Evolutionary conservation across 2,888 invertebrate genomes (phyloP), one percentile per base, ranked within the genome.

Genomic region (Drosophila mayaguana): DNA sequence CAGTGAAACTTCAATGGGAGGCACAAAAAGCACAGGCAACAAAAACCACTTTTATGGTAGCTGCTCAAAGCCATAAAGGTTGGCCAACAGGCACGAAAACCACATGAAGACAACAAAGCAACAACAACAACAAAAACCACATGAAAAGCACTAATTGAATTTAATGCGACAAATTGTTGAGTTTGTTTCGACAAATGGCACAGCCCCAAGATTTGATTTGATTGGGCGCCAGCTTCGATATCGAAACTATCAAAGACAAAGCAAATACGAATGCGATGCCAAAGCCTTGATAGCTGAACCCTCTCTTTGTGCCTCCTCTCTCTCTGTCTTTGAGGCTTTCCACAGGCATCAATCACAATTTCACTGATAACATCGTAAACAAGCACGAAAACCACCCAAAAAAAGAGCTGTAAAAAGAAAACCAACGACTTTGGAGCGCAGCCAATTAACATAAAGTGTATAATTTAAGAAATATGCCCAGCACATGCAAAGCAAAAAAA

Each of bases 381-480:
- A 67, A 61, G 77, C 76, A 72, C 59, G 72, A 78, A 81, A 55
- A 50, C 28, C 60, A 50, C 28, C 60, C 57, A 70, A 68, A 73
- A 62, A 60, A 50, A 32, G 32, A n/a, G 20, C 66, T 66, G 67
- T 32, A 38, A 22, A 28, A 71, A 70, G 67, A 72, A 75, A 55
- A 60, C n/a, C 59, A 57, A 62, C 61, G 73, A 68, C 63, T 63
- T 60, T 34, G 46, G n/a, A 25, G 50, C 40, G 45, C 43, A 63
- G 55, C 65, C 86, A 78, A 84, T 88, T 88, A 87, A 67, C 80
- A 75, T 75, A 70, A 75, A 76, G 72, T 73, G 66, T 87, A 78
- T 89, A 87, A 87, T 87, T 87, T 77, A 46, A 46, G 57, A 75
- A 75, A 71, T 74, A 62, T 63, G 65, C 65, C 22, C 66, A 63